Conservation (phyloP, 2,797 vertebrate species). For the Arnoldichthys spilopterus region DNA sequence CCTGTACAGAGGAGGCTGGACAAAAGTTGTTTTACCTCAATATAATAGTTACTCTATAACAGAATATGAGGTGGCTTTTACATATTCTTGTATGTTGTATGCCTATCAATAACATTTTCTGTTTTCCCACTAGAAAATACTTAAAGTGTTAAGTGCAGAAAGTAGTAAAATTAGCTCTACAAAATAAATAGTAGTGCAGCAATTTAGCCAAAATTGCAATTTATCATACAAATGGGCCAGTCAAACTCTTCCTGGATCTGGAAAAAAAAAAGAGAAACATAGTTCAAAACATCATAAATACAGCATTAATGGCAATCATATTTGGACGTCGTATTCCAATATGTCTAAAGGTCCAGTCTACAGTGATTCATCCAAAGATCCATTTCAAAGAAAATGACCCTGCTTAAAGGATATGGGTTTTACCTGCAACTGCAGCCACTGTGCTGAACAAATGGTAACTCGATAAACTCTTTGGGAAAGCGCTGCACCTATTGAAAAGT, state of each 20-base stretch:
- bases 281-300: not conserved
- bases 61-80: not conserved
- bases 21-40: too few species aligned
- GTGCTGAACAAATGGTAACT: slow-evolving; percentile 22
- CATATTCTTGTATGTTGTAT: not conserved
- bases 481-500: not conserved
- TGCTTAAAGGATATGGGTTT: not conserved
- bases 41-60: too few species aligned
- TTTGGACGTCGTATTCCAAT: not conserved
- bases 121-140: not conserved
- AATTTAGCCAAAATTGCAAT: not conserved
- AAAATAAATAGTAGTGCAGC: not conserved
- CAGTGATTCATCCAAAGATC: not conserved
- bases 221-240: not conserved
- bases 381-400: not conserved
- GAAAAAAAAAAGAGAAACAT: not conserved
- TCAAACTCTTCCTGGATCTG: not conserved
- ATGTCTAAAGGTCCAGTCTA: not conserved
- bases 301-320: not conserved
- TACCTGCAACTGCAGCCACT: slow-evolving; percentile 18
- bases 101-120: not conserved
- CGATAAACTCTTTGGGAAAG: not conserved
- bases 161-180: not conserved
- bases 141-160: not conserved
- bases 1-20: too few species aligned